A percentile compares a stretch with the other conserved stretches of the same genome.
These are phyloP conservation scores for Chrysotoxum bicinctum DNA, from an alignment of 2,888 invertebrate species.

Conservation along the genomic window DNA sequence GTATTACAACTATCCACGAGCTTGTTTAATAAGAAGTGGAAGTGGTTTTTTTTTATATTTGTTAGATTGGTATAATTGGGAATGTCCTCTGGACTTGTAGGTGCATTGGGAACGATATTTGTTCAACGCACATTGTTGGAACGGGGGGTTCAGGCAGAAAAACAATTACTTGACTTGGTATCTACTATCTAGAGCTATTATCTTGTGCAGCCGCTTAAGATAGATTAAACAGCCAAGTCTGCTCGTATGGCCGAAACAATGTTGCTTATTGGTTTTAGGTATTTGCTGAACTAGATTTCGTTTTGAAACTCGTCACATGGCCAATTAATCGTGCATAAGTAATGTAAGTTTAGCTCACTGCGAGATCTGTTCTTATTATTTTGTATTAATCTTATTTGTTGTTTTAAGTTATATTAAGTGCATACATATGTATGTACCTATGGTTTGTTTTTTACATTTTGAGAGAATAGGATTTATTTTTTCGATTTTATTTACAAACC, in stretches of 20 bases:
- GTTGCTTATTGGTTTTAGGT: conserved; percentile 22
- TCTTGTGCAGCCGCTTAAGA: not conserved
- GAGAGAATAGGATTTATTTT: not conserved
- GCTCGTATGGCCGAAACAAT: conserved; percentile 7
- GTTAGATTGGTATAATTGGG: conserved; percentile 20
- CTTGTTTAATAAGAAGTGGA: conserved; percentile 31
- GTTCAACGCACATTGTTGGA: conserved; percentile 21
- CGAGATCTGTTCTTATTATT: conserved; percentile 26
- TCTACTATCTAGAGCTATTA: conserved; percentile 11
- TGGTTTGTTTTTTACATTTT: not conserved
- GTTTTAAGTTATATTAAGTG: not conserved
- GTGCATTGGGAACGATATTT: conserved; percentile 36
- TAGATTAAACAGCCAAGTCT: not conserved
- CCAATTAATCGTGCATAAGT: conserved; percentile 21
- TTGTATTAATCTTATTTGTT: not conserved
- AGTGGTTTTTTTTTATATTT: conserved; percentile 29
- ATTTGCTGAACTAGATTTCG: conserved; percentile 20
- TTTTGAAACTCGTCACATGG: not conserved
- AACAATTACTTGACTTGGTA: conserved; percentile 2
- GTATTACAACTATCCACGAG: conserved; percentile 25
- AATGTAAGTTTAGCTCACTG: not conserved
- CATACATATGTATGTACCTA: no score
- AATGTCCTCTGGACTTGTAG: conserved; percentile 35
- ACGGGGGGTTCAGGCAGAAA: not conserved
- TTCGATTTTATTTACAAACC: no score